phyloP scores from a whole-genome alignment of 2,888 invertebrate species.

The Venusia cambrica region DNA sequence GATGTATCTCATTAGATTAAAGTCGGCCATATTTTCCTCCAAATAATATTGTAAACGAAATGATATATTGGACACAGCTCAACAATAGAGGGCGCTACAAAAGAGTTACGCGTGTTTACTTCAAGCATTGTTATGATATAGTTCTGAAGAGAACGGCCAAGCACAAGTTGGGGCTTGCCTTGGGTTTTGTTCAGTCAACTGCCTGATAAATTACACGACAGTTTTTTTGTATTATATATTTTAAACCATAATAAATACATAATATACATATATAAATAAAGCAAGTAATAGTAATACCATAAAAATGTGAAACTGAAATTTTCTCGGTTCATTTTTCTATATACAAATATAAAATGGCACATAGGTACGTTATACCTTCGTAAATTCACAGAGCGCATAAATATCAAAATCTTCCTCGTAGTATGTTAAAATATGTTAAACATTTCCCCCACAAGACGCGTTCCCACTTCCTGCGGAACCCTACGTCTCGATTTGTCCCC shows the following conservation, averaged over 20 bases:
- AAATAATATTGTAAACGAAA: slow-evolving; percentile 10
- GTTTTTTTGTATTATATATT: too few relatives aligned
- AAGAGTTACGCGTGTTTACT: slow-evolving; percentile 32
- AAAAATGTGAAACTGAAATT: too few relatives aligned
- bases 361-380: too few relatives aligned
- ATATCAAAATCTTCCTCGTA: slow-evolving; percentile 7
- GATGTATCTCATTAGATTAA: too few relatives aligned
- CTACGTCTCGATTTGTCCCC: slow-evolving; percentile 38
- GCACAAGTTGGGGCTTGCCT: slow-evolving; percentile 7
- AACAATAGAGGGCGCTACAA: slow-evolving; percentile 23
- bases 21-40: slow-evolving; percentile 1
- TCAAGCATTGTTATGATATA: slow-evolving; percentile 30
- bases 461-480: slow-evolving; percentile 27
- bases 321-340: too few relatives aligned
- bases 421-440: slow-evolving; percentile 27
- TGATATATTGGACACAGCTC: slow-evolving; percentile 25
- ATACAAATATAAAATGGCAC: too few relatives aligned
- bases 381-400: too few relatives aligned
- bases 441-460: slow-evolving; percentile 25
- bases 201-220: too few relatives aligned
- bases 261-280: too few relatives aligned
- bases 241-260: too few relatives aligned
- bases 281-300: too few relatives aligned
- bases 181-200: slow-evolving; percentile 11
- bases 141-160: slow-evolving; percentile 8